A percentile compares a stretch with the other conserved stretches of the same genome.
These are phyloP conservation scores for Erythrolamprus reginae DNA, from an alignment of 2,113 vertebrate species.

Conservation along the genomic window DNA sequence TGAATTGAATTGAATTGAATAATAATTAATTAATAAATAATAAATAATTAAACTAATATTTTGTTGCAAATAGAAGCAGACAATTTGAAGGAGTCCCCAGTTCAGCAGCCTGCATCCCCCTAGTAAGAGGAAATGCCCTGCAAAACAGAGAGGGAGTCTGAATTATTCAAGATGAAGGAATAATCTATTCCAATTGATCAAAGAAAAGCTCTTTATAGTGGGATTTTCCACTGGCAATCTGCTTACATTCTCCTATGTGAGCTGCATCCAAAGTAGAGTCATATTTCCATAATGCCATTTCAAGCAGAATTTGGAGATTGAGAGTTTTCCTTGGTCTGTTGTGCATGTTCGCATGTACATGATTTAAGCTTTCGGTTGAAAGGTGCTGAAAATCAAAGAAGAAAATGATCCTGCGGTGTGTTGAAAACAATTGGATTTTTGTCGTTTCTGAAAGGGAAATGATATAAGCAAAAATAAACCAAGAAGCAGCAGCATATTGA, in stretches of 20 bases:
- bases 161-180: slow-evolving; percentile 46
- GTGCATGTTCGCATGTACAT: not conserved
- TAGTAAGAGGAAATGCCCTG: slow-evolving; percentile 36
- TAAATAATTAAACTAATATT: slow-evolving; percentile 18
- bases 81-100: slow-evolving; percentile 26
- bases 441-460: not conserved
- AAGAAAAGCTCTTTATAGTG: not conserved
- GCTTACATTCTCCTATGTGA: slow-evolving; percentile 11
- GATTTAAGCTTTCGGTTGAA: not conserved
- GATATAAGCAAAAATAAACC: slow-evolving; percentile 17
- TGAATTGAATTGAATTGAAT: too few species aligned
- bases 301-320: slow-evolving; percentile 25
- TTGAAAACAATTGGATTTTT: not conserved
- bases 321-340: slow-evolving; percentile 7
- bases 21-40: too few species aligned
- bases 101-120: slow-evolving; percentile 33
- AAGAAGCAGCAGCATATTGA: slow-evolving; percentile 44
- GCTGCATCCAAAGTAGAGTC: slow-evolving; percentile 33
- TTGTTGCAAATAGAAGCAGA: not conserved
- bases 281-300: slow-evolving; percentile 48
- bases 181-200: slow-evolving; percentile 44
- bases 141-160: slow-evolving; percentile 36
- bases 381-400: slow-evolving; percentile 23
- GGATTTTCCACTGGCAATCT: slow-evolving; percentile 49
- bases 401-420: slow-evolving; percentile 1